A percentile compares a stretch with the other conserved stretches of the same genome.
These are phyloP conservation scores for Cryptomyrus ogoouensis DNA, from an alignment of 2,113 vertebrate species.

Conservation along the genomic window DNA sequence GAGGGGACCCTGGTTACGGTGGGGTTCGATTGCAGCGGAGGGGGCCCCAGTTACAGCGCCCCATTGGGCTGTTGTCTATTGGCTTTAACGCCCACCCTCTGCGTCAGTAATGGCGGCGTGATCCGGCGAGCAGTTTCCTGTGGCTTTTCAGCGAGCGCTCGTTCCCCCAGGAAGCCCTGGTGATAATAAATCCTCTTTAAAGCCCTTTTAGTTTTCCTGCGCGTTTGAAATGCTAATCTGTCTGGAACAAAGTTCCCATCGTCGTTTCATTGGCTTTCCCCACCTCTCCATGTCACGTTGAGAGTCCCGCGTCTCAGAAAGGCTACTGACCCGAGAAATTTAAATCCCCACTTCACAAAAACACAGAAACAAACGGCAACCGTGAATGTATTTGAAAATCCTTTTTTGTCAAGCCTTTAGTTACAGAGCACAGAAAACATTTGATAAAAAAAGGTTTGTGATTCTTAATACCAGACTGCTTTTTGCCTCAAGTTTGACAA, in stretches of 20 bases:
- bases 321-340: slow-evolving; percentile 10
- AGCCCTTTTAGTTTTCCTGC: not conserved
- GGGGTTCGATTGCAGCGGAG: not conserved
- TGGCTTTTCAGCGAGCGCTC: not conserved
- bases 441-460: slow-evolving; percentile 5
- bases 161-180: not conserved
- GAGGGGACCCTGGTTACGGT: not conserved
- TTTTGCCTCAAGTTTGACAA: not conserved
- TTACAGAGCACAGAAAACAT: not conserved
- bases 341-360: not conserved
- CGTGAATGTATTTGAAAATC: not conserved
- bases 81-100: not conserved
- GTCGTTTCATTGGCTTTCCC: not conserved
- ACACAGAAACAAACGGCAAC: not conserved
- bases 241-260: not conserved
- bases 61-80: not conserved
- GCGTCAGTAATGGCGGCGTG: not conserved
- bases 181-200: slow-evolving; percentile 8
- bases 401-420: not conserved
- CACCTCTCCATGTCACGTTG: not conserved
- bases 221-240: slow-evolving; percentile 10
- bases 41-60: not conserved
- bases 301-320: not conserved
- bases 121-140: not conserved
- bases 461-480: not conserved